Evolutionary conservation across 2,888 invertebrate genomes (phyloP).

Genomic region (Lycophotia porphyrea): DNA sequence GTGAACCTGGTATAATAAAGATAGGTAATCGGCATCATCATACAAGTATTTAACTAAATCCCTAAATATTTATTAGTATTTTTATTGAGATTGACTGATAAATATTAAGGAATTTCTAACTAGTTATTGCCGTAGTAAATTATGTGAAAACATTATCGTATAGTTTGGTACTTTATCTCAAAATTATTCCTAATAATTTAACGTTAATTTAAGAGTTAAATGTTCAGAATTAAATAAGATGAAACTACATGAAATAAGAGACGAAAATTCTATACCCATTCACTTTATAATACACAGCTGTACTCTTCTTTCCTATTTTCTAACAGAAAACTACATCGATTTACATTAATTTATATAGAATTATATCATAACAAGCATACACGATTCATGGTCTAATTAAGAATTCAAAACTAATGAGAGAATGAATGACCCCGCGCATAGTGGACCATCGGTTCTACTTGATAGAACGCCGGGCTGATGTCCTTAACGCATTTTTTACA

Average conservation of each 20-base stretch:
- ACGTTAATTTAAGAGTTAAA: constrained; percentile 3
- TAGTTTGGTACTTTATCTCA: constrained; percentile 3
- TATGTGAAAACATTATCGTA: constrained; percentile 24
- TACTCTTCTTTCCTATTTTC: background rate
- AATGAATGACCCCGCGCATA: constrained; percentile 79
- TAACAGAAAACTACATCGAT: constrained; percentile 11
- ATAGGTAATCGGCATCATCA: constrained; percentile 38
- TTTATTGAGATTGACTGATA: constrained; percentile 49
- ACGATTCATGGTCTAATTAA: constrained; percentile 73
- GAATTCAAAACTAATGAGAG: constrained; percentile 80
- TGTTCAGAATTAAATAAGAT: background rate
- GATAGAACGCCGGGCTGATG: constrained; percentile 81
- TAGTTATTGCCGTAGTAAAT: constrained; percentile 27
- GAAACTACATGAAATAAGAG: background rate
- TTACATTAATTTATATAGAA: constrained; percentile 23
- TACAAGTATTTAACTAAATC: constrained; percentile 36
- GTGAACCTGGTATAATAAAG: constrained; percentile 30
- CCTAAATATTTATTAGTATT: constrained; percentile 42
- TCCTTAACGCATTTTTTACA: constrained; percentile 88
- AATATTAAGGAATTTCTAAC: constrained; percentile 23
- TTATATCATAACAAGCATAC: constrained; percentile 42
- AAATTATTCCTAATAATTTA: background rate
- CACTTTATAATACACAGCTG: background rate
- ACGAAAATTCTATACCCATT: background rate
- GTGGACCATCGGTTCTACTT: constrained; percentile 76